A percentile compares a stretch with the other conserved stretches of the same genome.
Evolutionary conservation across 2,797 vertebrate species (phyloP).

Genomic region (Erethizon dorsatum): DNA sequence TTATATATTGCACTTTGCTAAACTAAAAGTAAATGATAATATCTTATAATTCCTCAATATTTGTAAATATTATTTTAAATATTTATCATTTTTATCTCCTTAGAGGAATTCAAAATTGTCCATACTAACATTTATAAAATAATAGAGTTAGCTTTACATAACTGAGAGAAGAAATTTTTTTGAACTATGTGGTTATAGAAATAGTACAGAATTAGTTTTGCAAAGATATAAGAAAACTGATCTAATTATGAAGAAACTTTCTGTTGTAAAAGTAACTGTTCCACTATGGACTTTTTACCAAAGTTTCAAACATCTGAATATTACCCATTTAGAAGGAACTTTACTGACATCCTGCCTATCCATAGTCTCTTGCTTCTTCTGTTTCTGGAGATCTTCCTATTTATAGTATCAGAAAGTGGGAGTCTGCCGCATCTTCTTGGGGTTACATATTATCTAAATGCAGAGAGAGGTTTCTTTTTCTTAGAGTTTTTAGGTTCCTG

Average conservation of each 20-base stretch:
- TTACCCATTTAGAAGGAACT: background rate
- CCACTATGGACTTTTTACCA: background rate
- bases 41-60: background rate
- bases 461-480: background rate
- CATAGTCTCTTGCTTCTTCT: background rate
- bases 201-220: background rate
- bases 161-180: background rate
- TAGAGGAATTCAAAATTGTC: background rate
- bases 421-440: background rate
- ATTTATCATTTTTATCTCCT: background rate
- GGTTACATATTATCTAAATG: background rate
- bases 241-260: background rate
- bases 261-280: background rate
- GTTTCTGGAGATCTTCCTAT: background rate
- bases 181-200: background rate
- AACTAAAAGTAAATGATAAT: background rate
- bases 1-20: background rate
- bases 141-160: background rate
- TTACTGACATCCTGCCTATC: accelerated
- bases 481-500: background rate
- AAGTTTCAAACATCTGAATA: background rate
- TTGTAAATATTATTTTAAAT: constrained; percentile 28
- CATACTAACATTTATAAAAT: background rate
- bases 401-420: background rate
- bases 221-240: background rate